Evolutionary conservation across 2,797 vertebrate species (phyloP).

Genomic region (Cynopterus sphinx): DNA sequence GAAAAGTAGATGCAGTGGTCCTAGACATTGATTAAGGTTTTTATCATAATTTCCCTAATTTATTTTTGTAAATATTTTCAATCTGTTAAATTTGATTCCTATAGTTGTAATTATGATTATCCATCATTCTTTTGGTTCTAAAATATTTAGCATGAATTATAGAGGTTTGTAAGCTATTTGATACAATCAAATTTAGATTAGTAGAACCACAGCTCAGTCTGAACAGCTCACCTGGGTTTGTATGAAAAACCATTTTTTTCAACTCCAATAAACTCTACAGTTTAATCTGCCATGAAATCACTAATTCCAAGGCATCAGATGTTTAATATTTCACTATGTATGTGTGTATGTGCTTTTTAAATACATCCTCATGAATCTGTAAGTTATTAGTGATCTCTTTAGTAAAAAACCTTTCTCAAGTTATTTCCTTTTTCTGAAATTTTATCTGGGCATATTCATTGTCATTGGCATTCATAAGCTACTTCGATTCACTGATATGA

Average conservation of each 20-base stretch:
- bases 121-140: not conserved
- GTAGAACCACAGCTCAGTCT: not conserved
- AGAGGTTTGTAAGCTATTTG: fast-evolving
- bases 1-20: not conserved
- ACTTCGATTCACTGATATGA: not conserved
- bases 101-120: not conserved
- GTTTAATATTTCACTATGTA: not conserved
- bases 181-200: not conserved
- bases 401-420: not conserved
- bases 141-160: not conserved
- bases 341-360: not conserved
- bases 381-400: not conserved
- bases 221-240: not conserved
- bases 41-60: not conserved
- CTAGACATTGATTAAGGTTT: not conserved
- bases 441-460: not conserved
- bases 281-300: not conserved
- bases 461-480: not conserved
- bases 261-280: not conserved
- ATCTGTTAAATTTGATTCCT: not conserved
- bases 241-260: not conserved
- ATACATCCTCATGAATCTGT: not conserved
- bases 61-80: not conserved
- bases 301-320: not conserved
- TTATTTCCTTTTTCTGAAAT: not conserved